phyloP scores from a whole-genome alignment of 2,113 vertebrate species.

The Salvelinus namaycush region DNA sequence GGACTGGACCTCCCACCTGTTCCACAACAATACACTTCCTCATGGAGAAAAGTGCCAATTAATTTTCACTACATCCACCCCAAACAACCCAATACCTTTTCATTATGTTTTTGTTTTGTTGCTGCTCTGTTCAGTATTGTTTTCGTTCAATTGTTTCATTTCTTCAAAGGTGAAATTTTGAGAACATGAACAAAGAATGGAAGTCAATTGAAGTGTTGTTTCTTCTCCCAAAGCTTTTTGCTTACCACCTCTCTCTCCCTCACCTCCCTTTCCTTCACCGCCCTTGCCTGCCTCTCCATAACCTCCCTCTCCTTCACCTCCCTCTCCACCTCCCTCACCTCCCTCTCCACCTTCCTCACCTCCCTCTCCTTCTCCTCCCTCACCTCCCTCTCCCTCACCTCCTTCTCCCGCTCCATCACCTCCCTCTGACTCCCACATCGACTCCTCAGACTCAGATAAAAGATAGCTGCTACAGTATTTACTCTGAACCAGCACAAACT shows the following conservation, averaged over 20 bases:
- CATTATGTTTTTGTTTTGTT: conserved; percentile 8
- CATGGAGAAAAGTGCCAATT: neutral
- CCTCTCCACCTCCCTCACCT: neutral
- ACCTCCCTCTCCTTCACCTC: neutral
- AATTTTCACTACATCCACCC: neutral
- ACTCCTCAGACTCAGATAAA: no score
- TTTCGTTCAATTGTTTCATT: conserved; percentile 22
- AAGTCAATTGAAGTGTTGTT: neutral
- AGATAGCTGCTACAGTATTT: no score
- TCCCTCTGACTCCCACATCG: no score
- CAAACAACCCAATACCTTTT: neutral
- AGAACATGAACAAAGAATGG: neutral
- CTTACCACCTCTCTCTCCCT: neutral
- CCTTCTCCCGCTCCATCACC: no score
- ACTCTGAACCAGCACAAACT: no score
- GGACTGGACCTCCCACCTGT: neutral
- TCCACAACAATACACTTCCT: neutral
- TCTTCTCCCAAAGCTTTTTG: neutral
- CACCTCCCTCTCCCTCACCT: no score
- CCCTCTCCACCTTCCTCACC: no score
- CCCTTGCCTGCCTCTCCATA: neutral
- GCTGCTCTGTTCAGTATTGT: neutral
- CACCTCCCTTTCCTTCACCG: neutral
- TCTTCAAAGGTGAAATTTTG: conserved; percentile 6
- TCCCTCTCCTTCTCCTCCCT: no score